These are phyloP conservation scores for Augochlora pura DNA, from an alignment of 1,140 invertebrate genomes.

Conservation along the genomic window DNA sequence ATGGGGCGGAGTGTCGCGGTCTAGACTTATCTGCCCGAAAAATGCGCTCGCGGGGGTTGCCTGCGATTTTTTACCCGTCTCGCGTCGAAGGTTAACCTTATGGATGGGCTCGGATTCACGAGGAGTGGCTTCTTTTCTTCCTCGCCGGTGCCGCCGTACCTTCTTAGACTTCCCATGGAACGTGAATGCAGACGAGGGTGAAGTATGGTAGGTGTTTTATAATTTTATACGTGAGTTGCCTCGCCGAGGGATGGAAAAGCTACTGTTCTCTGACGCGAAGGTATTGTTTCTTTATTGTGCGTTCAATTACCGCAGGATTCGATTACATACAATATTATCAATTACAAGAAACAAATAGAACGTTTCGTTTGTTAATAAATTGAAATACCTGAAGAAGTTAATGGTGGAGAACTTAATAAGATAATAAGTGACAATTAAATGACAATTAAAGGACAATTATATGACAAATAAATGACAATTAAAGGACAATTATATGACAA, in stretches of 20 bases:
- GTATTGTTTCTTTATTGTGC: too few species aligned
- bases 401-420: too few species aligned
- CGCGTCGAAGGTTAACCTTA: constrained; percentile 39
- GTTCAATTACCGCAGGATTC: too few species aligned
- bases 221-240: constrained; percentile 70
- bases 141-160: neutral
- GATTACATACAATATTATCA: too few species aligned
- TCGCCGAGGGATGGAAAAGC: constrained; percentile 28
- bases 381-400: neutral
- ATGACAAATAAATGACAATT: too few species aligned
- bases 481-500: too few species aligned
- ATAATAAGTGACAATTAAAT: too few species aligned
- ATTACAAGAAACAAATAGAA: too few species aligned
- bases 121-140: neutral
- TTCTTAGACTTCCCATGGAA: neutral
- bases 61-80: constrained; percentile 44
- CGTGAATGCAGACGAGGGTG: neutral
- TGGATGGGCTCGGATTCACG: constrained; percentile 24
- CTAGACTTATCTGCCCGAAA: constrained; percentile 21
- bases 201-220: constrained; percentile 46
- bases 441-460: too few species aligned
- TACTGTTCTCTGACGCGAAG: too few species aligned
- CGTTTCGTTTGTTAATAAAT: too few species aligned
- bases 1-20: neutral
- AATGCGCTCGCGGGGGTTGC: constrained; percentile 5